phyloP scores from a whole-genome alignment of 2,113 vertebrate genomes.

The Pseudorasbora parva region DNA sequence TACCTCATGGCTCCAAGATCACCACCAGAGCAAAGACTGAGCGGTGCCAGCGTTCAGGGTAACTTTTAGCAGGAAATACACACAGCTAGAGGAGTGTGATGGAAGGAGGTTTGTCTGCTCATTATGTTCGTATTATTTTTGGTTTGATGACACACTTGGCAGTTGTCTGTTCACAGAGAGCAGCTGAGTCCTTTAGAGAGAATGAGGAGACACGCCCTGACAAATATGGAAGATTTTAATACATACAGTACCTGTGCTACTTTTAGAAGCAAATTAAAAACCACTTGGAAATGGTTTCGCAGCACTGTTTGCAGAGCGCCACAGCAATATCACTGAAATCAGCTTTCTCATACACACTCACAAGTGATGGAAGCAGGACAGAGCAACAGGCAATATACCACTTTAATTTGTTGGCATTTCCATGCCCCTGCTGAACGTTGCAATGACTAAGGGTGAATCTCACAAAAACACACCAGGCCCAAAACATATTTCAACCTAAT shows the following conservation, averaged over 20 bases:
- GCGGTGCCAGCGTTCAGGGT: conserved; percentile 67
- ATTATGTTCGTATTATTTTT: conserved; percentile 75
- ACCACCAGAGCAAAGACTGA: conserved; percentile 83
- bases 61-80: conserved; percentile 56
- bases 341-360: conserved; percentile 30
- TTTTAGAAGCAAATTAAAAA: conserved; percentile 2
- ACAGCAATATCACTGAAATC: conserved; percentile 40
- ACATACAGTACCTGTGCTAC: conserved; percentile 15
- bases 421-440: conserved; percentile 57
- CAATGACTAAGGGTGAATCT: background rate
- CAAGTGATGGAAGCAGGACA: conserved; percentile 53
- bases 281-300: conserved; percentile 19
- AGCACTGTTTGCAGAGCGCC: background rate
- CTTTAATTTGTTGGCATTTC: conserved; percentile 70
- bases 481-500: conserved; percentile 53
- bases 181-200: conserved; percentile 47
- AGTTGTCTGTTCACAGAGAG: conserved; percentile 71
- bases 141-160: conserved; percentile 76
- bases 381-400: conserved; percentile 76
- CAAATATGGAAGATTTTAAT: conserved; percentile 34
- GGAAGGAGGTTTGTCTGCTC: conserved; percentile 79
- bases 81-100: conserved; percentile 65
- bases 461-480: background rate
- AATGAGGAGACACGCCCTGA: conserved; percentile 47
- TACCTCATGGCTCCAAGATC: conserved; percentile 91